phyloP scores from a whole-genome alignment of 2,113 vertebrate species.

The Tetraodon nigroviridis region DNA sequence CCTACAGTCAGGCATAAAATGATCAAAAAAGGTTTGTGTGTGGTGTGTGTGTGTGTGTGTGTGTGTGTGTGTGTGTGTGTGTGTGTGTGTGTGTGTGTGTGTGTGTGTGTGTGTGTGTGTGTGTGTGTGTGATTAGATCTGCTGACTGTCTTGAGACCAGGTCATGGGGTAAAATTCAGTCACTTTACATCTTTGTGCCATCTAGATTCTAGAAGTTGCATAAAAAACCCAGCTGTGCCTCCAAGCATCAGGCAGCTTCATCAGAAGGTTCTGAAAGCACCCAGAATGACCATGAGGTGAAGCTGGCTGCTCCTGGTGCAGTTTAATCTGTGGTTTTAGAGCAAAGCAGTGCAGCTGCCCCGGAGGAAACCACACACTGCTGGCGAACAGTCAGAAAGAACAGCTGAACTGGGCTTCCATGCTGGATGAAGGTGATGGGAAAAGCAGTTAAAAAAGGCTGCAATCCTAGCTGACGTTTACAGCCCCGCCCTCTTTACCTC shows the following conservation, averaged over 20 bases:
- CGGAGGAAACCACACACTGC: conserved; percentile 1
- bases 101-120: neutral
- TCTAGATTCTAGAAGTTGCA: neutral
- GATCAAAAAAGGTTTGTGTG: neutral
- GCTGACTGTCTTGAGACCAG: conserved; percentile 49
- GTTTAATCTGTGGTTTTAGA: neutral
- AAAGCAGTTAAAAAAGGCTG: no score
- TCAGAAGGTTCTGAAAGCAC: no score
- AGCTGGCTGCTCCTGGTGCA: neutral
- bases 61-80: conserved; percentile 7
- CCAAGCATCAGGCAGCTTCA: no score
- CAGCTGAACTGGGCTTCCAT: conserved; percentile 9
- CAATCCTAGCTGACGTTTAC: no score
- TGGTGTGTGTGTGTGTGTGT: conserved; percentile 4
- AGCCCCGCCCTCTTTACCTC: no score
- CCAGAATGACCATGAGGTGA: neutral
- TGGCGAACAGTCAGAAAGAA: neutral
- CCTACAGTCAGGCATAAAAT: neutral
- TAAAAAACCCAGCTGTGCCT: neutral
- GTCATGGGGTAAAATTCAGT: conserved; percentile 1
- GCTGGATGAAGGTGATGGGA: no score
- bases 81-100: conserved; percentile 1
- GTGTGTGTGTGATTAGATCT: conserved; percentile 13
- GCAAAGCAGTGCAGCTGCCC: neutral
- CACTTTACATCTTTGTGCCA: neutral